phyloP scores from a whole-genome alignment of 1,140 invertebrate genomes.

The Lycorma delicatula region DNA sequence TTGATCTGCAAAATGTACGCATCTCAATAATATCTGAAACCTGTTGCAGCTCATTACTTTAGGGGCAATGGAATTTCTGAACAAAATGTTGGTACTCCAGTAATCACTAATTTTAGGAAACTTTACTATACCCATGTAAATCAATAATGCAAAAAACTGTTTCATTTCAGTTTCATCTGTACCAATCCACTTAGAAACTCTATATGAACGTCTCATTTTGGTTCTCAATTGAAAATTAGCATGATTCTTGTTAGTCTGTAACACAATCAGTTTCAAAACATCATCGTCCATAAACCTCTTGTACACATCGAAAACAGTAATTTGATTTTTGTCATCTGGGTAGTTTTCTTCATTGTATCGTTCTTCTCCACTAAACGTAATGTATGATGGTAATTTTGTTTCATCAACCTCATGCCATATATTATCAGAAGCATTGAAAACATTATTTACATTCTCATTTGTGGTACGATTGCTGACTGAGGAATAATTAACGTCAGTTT shows the following conservation, averaged over 20 bases:
- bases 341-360: background rate
- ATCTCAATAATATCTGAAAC: conserved; percentile 5
- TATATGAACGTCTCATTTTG: background rate
- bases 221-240: background rate
- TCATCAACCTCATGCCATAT: too few species aligned
- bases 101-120: background rate
- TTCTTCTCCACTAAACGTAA: conserved; percentile 1
- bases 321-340: background rate
- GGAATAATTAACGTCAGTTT: too few species aligned
- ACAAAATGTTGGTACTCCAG: background rate
- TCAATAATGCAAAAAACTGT: background rate
- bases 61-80: background rate
- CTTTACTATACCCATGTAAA: conserved; percentile 3
- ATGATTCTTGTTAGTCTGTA: conserved; percentile 10
- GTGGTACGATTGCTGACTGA: too few species aligned
- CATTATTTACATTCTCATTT: too few species aligned
- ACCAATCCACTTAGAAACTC: background rate
- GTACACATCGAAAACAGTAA: conserved; percentile 7
- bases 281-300: conserved; percentile 8
- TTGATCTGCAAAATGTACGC: conserved; percentile 7
- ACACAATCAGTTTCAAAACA: conserved; percentile 9
- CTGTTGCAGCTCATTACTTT: background rate
- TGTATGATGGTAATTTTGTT: background rate
- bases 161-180: background rate
- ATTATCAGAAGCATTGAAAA: too few species aligned